Evolutionary conservation across 2,797 vertebrate genomes (phyloP).

Genomic region (Chelonia mydas): DNA sequence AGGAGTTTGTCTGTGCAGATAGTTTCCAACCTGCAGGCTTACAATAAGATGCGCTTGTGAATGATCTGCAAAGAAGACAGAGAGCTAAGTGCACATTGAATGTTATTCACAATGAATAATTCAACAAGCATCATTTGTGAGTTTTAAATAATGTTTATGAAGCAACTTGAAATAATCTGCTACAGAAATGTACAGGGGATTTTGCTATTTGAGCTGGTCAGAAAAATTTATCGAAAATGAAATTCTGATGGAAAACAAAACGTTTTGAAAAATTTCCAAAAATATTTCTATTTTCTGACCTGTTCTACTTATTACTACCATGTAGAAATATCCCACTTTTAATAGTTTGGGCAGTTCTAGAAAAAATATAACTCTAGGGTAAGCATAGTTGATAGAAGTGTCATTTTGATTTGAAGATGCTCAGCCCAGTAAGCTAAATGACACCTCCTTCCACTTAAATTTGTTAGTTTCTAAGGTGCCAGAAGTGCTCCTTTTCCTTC

Average conservation of each 20-base stretch:
- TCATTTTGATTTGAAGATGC: constrained; percentile 12
- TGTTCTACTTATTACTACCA: background rate
- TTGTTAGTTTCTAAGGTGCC: too few species aligned
- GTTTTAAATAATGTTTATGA: background rate
- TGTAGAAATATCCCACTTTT: background rate
- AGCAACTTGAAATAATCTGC: background rate
- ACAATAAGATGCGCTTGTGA: background rate
- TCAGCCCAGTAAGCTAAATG: background rate
- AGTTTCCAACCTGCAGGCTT: background rate
- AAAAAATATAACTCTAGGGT: background rate
- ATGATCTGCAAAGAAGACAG: background rate
- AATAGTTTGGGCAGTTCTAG: background rate
- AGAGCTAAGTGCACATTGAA: background rate
- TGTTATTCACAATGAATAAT: background rate
- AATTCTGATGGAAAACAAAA: background rate
- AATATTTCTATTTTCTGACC: background rate
- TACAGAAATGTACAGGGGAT: background rate
- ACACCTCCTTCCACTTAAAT: background rate
- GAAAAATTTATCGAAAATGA: background rate
- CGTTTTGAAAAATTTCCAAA: background rate
- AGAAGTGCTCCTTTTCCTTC: background rate
- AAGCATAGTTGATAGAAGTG: background rate
- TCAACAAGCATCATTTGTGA: background rate
- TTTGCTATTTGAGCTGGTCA: background rate
- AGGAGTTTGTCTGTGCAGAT: background rate